Evolutionary conservation across 2,797 vertebrate species (phyloP), one percentile per base, ranked within the genome.

Genomic region (Amazona ochrocephala): DNA sequence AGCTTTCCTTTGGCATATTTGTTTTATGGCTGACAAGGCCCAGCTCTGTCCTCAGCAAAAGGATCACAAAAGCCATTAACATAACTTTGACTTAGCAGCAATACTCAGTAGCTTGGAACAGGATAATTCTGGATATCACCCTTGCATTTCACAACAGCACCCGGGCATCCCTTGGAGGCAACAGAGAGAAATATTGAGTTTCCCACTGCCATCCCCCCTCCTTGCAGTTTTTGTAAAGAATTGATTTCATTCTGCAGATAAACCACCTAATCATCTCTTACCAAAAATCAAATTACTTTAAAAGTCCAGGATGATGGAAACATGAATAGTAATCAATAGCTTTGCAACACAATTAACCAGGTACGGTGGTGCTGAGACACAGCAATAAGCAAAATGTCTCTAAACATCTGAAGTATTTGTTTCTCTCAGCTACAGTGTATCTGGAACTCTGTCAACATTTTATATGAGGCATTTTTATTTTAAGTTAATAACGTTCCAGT

Each of bases 401-500:
- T 30, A 34, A 51, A 29, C 13, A 58, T 74, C 81, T 42, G 32
- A 91, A 24, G 44, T n/a, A 19, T 72, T 87, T 56, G 24, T 42
- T 65, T 68, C 19, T 34, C 62, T 84, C 53, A 47, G 50, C 42
- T 90, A 41, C 84, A 60, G 79, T 70, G 5, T 90, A 64, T 90
- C 90, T 96, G 91, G 95, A 96, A 60, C 80, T 67, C 87, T 76
- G 34, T 92, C 85, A 77, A 54, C 44, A 39, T 96, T 97, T 92
- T 89, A 86, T 95, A 42, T 14, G 50, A 97, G 85, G 95, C 94
- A 95, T 97, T 98, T 98, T 98, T 97, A 97, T 97, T 97, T 96
- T 96, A 84, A 94, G 87, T 93, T 97, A 97, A 97, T 97, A 97
- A 94, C 97, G 95, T 98, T 97, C 94, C 94, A 95, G 87, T 96